These are phyloP conservation scores for Oophaga sylvatica DNA, from an alignment of 2,797 vertebrate genomes.

Conservation along the genomic window DNA sequence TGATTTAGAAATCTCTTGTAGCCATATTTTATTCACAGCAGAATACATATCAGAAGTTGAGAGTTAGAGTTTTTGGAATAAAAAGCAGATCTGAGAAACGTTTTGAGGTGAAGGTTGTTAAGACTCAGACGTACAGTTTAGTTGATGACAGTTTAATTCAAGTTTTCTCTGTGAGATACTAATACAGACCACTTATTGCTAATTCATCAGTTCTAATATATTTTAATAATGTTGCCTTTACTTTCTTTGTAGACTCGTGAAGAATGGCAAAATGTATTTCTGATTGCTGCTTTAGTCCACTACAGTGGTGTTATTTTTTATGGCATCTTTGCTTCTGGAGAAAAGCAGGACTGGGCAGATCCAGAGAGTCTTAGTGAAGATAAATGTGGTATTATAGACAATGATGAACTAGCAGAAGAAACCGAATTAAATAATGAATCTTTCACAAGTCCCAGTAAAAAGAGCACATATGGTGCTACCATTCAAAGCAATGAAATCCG, in stretches of 20 bases:
- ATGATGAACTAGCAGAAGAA: constrained; percentile 93
- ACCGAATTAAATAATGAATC: constrained; percentile 83
- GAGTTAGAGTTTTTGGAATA: too few species aligned
- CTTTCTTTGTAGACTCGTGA: constrained; percentile 84
- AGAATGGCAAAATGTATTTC: constrained; percentile 97
- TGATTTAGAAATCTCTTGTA: too few species aligned
- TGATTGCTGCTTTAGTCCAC: constrained; percentile 95
- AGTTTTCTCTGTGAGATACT: too few species aligned
- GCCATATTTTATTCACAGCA: too few species aligned
- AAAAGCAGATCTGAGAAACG: too few species aligned
- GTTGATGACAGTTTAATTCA: too few species aligned
- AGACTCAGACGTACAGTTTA: too few species aligned
- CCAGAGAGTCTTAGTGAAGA: constrained; percentile 90
- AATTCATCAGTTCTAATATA: background rate
- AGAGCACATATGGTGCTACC: constrained; percentile 84
- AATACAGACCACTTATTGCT: background rate
- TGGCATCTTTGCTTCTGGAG: constrained; percentile 95
- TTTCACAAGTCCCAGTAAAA: constrained; percentile 77
- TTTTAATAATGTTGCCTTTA: background rate
- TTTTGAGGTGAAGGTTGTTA: too few species aligned
- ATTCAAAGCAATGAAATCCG: constrained; percentile 76
- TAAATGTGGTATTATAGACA: constrained; percentile 90
- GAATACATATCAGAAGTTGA: too few species aligned
- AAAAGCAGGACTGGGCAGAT: constrained; percentile 96
- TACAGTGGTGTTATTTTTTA: constrained; percentile 97